Percentiles rank a stretch among this genome's conserved stretches.
Evolutionary conservation across 2,113 vertebrate genomes (phyloP).

Genomic region (Notiomystis cincta): DNA sequence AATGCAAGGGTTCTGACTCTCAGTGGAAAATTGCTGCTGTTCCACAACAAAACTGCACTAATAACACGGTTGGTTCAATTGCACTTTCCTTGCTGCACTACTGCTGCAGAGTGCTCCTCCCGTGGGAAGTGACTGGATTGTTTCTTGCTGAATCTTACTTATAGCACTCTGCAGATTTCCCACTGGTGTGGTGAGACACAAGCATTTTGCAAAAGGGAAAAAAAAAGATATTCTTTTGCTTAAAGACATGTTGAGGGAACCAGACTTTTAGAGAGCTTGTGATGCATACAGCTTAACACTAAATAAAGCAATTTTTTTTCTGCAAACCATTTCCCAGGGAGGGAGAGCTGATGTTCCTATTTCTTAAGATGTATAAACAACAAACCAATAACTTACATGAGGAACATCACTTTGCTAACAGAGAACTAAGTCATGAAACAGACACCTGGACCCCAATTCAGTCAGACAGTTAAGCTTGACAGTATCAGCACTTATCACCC

Average conservation of each 20-base stretch:
- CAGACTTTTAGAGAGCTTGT: neutral
- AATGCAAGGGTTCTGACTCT: neutral
- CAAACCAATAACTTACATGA: neutral
- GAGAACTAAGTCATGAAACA: neutral
- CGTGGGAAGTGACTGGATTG: too few species aligned
- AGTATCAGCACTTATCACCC: neutral
- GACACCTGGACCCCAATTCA: neutral
- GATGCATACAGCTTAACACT: neutral
- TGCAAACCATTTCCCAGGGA: neutral
- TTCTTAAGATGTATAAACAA: neutral
- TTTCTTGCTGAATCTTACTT: neutral
- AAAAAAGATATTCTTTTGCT: neutral
- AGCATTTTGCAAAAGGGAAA: neutral
- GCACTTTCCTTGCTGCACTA: neutral
- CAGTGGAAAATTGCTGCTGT: neutral
- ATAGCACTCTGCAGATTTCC: neutral
- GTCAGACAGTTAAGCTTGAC: neutral
- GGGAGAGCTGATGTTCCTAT: neutral
- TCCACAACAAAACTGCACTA: neutral
- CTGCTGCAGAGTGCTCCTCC: neutral
- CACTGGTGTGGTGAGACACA: neutral
- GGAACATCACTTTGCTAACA: neutral
- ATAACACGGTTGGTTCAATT: fast-evolving
- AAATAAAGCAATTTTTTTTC: neutral
- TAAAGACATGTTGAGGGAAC: neutral